These are phyloP conservation scores for Yponomeuta cagnagella DNA, from an alignment of 2,888 invertebrate species.

Conservation along the genomic window DNA sequence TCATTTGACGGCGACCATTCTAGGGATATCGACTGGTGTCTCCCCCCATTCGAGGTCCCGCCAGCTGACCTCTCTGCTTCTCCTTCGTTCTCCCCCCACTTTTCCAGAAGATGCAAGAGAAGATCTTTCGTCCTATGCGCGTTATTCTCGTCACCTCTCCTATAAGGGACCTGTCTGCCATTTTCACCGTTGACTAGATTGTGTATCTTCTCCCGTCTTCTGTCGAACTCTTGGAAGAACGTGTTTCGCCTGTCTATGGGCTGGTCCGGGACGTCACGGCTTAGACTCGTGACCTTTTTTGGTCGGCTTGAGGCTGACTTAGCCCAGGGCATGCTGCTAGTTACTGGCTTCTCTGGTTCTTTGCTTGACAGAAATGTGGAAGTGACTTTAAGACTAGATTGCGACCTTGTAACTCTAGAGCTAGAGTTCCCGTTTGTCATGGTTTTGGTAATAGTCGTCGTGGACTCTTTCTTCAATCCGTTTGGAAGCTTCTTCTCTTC, in stretches of 20 bases:
- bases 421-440: conserved; percentile 55
- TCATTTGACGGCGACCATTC: conserved; percentile 85
- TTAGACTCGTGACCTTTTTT: conserved; percentile 80
- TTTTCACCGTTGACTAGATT: conserved; percentile 64
- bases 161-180: conserved; percentile 60
- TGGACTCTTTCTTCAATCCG: conserved; percentile 54
- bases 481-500: conserved; percentile 53
- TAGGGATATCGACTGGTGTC: conserved; percentile 84
- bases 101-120: conserved; percentile 82
- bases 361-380: conserved; percentile 56
- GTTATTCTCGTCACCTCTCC: conserved; percentile 72
- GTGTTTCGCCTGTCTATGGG: conserved; percentile 74
- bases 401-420: conserved; percentile 55
- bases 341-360: conserved; percentile 62
- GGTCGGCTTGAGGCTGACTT: conserved; percentile 71
- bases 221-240: conserved; percentile 70
- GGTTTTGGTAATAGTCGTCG: conserved; percentile 42
- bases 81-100: conserved; percentile 81
- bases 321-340: conserved; percentile 72
- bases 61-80: conserved; percentile 69
- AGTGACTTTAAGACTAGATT: conserved; percentile 57
- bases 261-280: conserved; percentile 83
- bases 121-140: conserved; percentile 86
- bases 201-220: conserved; percentile 61
- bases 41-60: conserved; percentile 58